Conservation (phyloP, 2,888 invertebrate species). For the Geophilus truncorum region DNA sequence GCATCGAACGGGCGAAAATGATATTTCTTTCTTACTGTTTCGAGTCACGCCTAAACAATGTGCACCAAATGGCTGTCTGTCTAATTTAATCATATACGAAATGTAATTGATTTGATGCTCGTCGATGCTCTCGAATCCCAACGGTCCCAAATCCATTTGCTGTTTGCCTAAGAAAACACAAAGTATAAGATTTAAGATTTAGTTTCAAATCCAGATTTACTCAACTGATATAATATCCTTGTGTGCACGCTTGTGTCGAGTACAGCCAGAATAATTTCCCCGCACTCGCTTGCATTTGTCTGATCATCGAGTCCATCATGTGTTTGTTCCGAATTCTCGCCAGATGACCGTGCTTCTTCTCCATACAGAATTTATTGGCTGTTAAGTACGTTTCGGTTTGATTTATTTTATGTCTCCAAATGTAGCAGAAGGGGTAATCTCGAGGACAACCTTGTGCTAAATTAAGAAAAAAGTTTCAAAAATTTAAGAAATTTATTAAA, state of each 20-base stretch:
- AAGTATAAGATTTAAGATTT: too few species aligned
- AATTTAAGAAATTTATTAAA: too few species aligned
- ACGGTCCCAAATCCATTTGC: not conserved
- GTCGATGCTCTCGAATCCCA: not conserved
- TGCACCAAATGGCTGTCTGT: not conserved
- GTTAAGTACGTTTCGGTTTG: not conserved
- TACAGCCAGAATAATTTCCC: not conserved
- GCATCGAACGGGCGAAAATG: not conserved
- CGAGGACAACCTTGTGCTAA: not conserved
- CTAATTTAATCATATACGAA: not conserved
- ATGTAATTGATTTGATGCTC: not conserved
- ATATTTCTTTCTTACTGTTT: not conserved
- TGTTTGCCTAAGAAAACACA: not conserved
- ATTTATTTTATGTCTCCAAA: not conserved
- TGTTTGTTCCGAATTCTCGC: not conserved
- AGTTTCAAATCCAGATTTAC: not conserved
- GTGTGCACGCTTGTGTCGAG: not conserved
- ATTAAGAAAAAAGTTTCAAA: too few species aligned
- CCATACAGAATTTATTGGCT: not conserved
- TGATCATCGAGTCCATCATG: not conserved
- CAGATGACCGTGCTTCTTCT: not conserved
- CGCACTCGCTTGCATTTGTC: not conserved
- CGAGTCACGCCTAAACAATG: not conserved
- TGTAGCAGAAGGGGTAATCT: not conserved
- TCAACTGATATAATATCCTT: not conserved